Base-by-base conservation (phyloP, 2,888 invertebrate species). In the Trissoscelio sp. region DNA sequence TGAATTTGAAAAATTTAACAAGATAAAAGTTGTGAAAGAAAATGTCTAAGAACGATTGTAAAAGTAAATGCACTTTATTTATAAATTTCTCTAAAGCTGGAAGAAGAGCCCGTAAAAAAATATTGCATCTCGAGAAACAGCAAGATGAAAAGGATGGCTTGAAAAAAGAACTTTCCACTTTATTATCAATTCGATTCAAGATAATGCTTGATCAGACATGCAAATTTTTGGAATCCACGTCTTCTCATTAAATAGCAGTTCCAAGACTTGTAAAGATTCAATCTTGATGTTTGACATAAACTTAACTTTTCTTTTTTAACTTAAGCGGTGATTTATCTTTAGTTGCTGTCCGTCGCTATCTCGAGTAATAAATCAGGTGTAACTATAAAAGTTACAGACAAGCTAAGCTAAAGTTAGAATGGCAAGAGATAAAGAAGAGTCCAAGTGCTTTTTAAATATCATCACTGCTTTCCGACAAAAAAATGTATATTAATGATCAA, bases 321-420 rank as follows among this genome's bases (percentile, higher is more conserved):
- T 44, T 53, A 37, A 48, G 18, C 22, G 37, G 57, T 66, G 48
- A 66, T 75, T 66, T 66, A 75, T 66, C 66, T 58, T 66, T 66
- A 55, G 74, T 58, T 48, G 39, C 58, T 58, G 57, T 66, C 57
- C 20, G 16, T 66, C 14, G 39, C 31, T 51, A 75, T 75, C 51
- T 51, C 22, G 3, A 51, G 67, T 22, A 42, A 75, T 75, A 60
- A 75, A 75, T 75, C 75, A 67, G 37, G 53, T 67, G 53, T 60
- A 67, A 75, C 67, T 67, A 67, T 67, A 67, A 67, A 67, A 75
- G 66, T 75, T 66, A 66, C 57, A 57, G 55, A 57, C 58, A 51
- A 58, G 57, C 48, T 37, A 46, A 39, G 28, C 46, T 28, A 48
- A 74, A 74, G 55, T 74, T 74, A 66, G 24, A 48, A 48, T 55